A percentile compares a stretch with the other conserved stretches of the same genome.
Evolutionary conservation across 1,140 invertebrate species (phyloP).

Genomic region (Drosophila sp.): DNA sequence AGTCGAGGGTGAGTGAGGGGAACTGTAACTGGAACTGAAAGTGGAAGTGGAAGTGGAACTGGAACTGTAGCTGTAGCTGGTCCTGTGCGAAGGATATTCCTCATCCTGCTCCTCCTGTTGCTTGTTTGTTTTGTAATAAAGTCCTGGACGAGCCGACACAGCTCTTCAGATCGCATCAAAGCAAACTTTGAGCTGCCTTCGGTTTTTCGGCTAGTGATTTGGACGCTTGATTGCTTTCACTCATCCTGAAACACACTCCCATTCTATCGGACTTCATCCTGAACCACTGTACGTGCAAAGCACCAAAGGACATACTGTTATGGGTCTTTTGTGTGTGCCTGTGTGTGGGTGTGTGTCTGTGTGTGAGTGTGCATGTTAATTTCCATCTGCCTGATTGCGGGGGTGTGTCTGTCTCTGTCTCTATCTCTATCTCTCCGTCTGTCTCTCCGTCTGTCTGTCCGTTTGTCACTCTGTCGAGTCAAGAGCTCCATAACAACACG

Average conservation of each 20-base stretch:
- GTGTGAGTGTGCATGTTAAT: constrained; percentile 72
- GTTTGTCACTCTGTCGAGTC: constrained; percentile 1
- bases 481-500: constrained; percentile 62
- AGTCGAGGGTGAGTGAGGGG: neutral
- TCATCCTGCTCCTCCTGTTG: constrained; percentile 26
- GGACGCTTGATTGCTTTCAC: constrained; percentile 79
- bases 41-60: constrained; percentile 1
- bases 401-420: constrained; percentile 4
- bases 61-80: constrained; percentile 10
- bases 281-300: constrained; percentile 62
- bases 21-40: neutral
- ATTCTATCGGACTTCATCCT: neutral
- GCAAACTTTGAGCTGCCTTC: constrained; percentile 69
- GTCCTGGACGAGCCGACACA: constrained; percentile 46
- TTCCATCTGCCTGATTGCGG: constrained; percentile 77
- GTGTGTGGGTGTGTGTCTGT: constrained; percentile 13
- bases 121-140: constrained; percentile 81
- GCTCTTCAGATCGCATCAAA: constrained; percentile 61
- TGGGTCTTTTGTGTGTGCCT: constrained; percentile 6
- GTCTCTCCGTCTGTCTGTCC: neutral
- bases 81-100: neutral
- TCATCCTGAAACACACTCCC: constrained; percentile 31
- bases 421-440: constrained; percentile 13
- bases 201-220: constrained; percentile 79
- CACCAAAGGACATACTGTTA: constrained; percentile 54